Percentiles rank a stretch among this genome's conserved stretches.
Evolutionary conservation across 2,797 vertebrate genomes (phyloP).

Genomic region (Limosa lapponica): DNA sequence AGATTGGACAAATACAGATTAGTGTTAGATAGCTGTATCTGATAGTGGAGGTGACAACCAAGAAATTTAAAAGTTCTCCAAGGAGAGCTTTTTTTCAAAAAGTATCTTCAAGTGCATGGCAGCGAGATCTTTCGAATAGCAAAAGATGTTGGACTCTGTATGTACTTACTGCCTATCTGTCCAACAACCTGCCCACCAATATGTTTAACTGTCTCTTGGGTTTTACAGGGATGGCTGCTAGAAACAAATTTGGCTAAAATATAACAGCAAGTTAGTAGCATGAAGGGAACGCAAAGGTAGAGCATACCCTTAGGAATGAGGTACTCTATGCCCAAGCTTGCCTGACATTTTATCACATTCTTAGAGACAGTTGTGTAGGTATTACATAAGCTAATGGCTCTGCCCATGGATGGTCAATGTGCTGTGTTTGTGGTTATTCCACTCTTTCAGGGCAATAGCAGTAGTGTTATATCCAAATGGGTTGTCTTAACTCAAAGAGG

Average conservation of each 20-base stretch:
- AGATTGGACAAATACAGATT: neutral
- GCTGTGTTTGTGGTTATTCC: neutral
- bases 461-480: neutral
- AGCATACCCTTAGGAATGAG: neutral
- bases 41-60: neutral
- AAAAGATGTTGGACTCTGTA: neutral
- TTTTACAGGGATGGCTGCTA: neutral
- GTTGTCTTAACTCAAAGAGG: neutral
- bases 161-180: neutral
- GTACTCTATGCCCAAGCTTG: neutral
- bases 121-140: neutral
- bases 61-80: neutral
- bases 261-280: neutral
- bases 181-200: neutral
- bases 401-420: neutral
- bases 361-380: neutral
- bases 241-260: neutral
- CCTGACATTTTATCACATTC: neutral
- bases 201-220: neutral
- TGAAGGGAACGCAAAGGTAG: neutral
- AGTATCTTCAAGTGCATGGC: neutral
- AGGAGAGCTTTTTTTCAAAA: neutral
- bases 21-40: rapidly evolving
- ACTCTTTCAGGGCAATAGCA: neutral
- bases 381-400: neutral